Conservation (phyloP, 2,113 vertebrate species). For the Brachypteracias leptosomus region DNA sequence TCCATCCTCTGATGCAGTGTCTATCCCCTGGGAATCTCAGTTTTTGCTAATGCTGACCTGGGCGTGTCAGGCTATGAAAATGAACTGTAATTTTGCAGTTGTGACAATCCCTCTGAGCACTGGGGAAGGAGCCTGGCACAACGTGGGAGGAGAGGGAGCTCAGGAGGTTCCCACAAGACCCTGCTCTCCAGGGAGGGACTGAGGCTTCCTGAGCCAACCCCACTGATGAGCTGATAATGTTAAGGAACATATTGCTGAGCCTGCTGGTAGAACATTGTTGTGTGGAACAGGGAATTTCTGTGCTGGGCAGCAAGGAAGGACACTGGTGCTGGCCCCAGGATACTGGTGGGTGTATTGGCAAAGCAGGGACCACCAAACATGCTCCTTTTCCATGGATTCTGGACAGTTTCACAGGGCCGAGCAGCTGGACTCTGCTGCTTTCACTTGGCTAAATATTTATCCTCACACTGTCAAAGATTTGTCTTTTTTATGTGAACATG, state of each 20-base stretch:
- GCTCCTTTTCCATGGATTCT: not conserved
- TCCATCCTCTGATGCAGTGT: not conserved
- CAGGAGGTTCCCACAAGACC: not conserved
- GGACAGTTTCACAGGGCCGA: not conserved
- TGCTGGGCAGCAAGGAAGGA: not conserved
- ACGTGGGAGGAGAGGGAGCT: not conserved
- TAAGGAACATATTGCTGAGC: not conserved
- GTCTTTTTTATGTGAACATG: not conserved
- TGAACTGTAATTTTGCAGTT: not conserved
- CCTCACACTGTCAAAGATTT: not conserved
- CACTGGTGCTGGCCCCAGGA: not conserved
- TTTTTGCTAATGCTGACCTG: not conserved
- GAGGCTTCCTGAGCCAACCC: not conserved
- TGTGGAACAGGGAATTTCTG: not conserved
- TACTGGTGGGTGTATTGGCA: not conserved
- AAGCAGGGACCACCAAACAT: not conserved
- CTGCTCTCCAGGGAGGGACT: not conserved
- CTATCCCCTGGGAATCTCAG: not conserved
- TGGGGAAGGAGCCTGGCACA: not conserved
- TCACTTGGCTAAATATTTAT: not conserved
- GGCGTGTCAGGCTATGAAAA: not conserved
- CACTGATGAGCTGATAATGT: not conserved
- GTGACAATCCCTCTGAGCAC: not conserved
- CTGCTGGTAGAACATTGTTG: slow-evolving; percentile 7
- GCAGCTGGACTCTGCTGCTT: not conserved